A percentile compares a stretch with the other conserved stretches of the same genome.
Conservation (phyloP, 2,888 invertebrate species). For the Dicyrtomina minuta region DNA sequence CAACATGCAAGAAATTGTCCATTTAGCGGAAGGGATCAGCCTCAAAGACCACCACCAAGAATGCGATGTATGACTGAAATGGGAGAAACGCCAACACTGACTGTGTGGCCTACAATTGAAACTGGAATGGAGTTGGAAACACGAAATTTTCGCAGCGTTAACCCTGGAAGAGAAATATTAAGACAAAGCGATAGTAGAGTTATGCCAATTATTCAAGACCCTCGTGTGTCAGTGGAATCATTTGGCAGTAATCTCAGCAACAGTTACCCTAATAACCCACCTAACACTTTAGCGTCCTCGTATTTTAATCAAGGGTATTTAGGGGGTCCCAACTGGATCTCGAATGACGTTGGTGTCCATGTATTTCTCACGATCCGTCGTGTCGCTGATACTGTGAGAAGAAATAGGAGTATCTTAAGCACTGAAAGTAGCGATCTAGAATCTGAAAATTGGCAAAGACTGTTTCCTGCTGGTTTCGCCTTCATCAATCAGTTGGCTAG, state of each 20-base stretch:
- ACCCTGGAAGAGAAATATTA: neutral
- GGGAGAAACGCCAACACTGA: conserved; percentile 42
- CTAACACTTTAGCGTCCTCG: neutral
- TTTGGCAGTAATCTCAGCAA: neutral
- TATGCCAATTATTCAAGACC: conserved; percentile 5
- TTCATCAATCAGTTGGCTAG: conserved; percentile 33
- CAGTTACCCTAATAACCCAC: conserved; percentile 4
- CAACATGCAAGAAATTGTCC: conserved; percentile 51
- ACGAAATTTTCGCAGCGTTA: conserved; percentile 39
- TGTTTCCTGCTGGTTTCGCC: conserved; percentile 45
- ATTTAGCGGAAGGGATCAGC: conserved; percentile 40
- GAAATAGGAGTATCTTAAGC: neutral
- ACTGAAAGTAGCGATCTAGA: neutral
- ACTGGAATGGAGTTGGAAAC: conserved; percentile 43
- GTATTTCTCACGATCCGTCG: conserved; percentile 43
- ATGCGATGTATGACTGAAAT: conserved; percentile 49
- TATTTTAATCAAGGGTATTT: conserved; percentile 30
- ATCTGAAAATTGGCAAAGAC: conserved; percentile 43
- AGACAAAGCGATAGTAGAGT: neutral
- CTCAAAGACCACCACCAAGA: conserved; percentile 47
- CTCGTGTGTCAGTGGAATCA: neutral
- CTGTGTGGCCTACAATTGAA: conserved; percentile 50
- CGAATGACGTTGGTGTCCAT: conserved; percentile 45
- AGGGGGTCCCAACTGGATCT: conserved; percentile 38
- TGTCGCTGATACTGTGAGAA: conserved; percentile 2